These are phyloP conservation scores for Eulacestoma nigropectus DNA, from an alignment of 2,113 vertebrate genomes.

Conservation along the genomic window DNA sequence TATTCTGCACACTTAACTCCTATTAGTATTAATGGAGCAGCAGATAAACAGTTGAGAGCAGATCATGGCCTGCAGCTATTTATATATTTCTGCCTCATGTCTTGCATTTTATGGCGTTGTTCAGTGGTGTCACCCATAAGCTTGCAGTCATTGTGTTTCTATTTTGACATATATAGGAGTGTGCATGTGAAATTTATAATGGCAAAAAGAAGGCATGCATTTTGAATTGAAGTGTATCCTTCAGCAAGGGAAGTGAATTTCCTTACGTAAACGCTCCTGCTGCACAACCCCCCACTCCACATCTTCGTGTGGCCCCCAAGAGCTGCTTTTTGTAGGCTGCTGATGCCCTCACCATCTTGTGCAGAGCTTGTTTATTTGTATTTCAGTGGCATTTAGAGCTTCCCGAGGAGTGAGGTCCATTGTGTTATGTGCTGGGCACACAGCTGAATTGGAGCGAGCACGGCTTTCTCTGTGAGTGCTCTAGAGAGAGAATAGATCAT, in stretches of 20 bases:
- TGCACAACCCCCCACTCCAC: neutral
- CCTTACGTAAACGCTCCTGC: neutral
- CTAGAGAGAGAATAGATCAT: conserved; percentile 67
- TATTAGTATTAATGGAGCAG: conserved; percentile 45
- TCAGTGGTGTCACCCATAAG: conserved; percentile 2
- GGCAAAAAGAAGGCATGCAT: neutral
- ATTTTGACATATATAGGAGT: neutral
- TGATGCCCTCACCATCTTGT: conserved; percentile 57
- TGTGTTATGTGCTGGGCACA: conserved; percentile 43
- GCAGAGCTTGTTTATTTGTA: conserved; percentile 59
- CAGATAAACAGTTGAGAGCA: conserved; percentile 21
- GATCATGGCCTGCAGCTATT: conserved; percentile 50
- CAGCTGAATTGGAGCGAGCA: conserved; percentile 49
- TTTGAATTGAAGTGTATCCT: neutral
- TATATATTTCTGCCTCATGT: conserved; percentile 22
- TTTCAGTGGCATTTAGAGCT: conserved; percentile 53
- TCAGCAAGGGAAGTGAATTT: neutral
- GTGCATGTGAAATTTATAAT: neutral
- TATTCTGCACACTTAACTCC: conserved; percentile 60
- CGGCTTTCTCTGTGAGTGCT: conserved; percentile 59
- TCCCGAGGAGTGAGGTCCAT: conserved; percentile 52
- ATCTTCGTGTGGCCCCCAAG: conserved; percentile 5
- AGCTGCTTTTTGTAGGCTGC: conserved; percentile 48
- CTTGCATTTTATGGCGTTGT: neutral
- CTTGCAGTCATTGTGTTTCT: neutral